These are phyloP conservation scores for Delia radicum DNA, from an alignment of 1,140 invertebrate genomes.

Conservation along the genomic window DNA sequence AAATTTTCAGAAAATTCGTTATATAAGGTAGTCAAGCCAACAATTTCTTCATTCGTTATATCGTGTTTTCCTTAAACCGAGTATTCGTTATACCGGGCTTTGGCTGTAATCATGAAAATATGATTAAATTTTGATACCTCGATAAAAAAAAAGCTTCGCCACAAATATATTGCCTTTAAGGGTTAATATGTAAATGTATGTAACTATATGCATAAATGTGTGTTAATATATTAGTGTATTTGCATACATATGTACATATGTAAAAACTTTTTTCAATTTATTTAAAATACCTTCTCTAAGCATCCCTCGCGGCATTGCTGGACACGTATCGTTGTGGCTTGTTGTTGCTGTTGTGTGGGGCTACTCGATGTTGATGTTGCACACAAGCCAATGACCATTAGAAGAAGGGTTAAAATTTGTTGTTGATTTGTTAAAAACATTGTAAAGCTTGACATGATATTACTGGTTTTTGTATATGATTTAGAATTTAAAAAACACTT, in stretches of 20 bases:
- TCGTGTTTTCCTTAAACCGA: too few relatives aligned
- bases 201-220: background rate
- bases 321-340: slow-evolving; percentile 20
- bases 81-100: too few relatives aligned
- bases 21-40: too few relatives aligned
- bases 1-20: too few relatives aligned
- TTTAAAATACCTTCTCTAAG: slow-evolving; percentile 29
- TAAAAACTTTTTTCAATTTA: slow-evolving; percentile 6
- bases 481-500: too few relatives aligned
- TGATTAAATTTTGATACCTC: too few relatives aligned
- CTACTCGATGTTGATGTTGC: background rate
- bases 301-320: slow-evolving; percentile 30
- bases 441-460: background rate
- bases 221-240: background rate
- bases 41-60: too few relatives aligned
- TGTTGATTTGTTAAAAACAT: slow-evolving; percentile 3
- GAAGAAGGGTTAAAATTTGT: slow-evolving; percentile 17
- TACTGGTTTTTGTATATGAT: background rate
- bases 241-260: background rate
- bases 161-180: too few relatives aligned
- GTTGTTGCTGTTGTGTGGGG: background rate
- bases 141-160: too few relatives aligned
- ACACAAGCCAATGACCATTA: slow-evolving; percentile 7
- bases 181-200: too few relatives aligned
- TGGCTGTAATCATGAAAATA: too few relatives aligned